Evolutionary conservation across 2,888 invertebrate genomes (phyloP).

Genomic region (Erebia ligea): DNA sequence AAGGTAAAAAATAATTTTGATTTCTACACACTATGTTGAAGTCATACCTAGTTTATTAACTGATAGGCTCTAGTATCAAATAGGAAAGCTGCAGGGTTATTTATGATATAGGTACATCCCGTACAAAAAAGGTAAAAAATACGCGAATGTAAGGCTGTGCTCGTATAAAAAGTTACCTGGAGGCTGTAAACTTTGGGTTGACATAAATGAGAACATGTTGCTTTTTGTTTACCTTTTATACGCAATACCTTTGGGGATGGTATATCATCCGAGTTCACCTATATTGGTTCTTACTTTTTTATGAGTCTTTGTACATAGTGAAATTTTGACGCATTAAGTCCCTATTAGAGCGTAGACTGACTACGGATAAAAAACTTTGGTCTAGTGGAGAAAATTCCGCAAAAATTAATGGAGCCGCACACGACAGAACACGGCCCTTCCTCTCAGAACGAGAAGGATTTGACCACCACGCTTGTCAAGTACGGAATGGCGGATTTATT

Average conservation of each 20-base stretch:
- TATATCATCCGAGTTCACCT: conserved; percentile 1
- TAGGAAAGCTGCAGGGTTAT: conserved; percentile 30
- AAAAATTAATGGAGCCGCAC: too few species aligned
- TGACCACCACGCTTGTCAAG: too few species aligned
- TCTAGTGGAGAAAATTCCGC: too few species aligned
- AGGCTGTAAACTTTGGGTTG: conserved; percentile 23
- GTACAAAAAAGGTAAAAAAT: conserved; percentile 14
- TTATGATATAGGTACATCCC: conserved; percentile 25
- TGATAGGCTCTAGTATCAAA: conserved; percentile 28
- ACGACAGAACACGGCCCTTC: too few species aligned
- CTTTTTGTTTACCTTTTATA: neutral
- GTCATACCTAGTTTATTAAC: conserved; percentile 21
- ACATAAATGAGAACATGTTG: conserved; percentile 10
- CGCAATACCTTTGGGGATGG: neutral
- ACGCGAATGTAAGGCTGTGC: conserved; percentile 4
- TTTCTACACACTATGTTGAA: too few species aligned
- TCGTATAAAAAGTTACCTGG: conserved; percentile 19
- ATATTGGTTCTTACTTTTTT: neutral
- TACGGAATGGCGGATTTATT: too few species aligned
- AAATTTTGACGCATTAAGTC: too few species aligned
- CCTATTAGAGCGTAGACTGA: too few species aligned
- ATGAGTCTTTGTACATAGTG: neutral
- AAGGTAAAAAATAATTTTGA: too few species aligned
- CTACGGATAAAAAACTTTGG: too few species aligned
- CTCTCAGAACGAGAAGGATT: too few species aligned